Evolutionary conservation across 2,113 vertebrate species (phyloP), one percentile per base, ranked within the genome.

Genomic region (Lanius ludovicianus): DNA sequence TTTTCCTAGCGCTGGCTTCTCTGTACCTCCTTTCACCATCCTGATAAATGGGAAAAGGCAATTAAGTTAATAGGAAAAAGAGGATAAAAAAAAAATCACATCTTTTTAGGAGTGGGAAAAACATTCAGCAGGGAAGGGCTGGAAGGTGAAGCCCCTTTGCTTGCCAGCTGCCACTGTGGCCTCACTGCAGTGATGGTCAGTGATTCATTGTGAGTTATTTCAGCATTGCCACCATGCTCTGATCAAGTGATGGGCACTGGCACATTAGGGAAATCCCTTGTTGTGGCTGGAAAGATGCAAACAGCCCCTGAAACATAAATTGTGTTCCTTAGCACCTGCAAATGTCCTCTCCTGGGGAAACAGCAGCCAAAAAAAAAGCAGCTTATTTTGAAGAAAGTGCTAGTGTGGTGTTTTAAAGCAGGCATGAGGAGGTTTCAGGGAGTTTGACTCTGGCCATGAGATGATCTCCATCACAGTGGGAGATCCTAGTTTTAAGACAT

Each of bases 1-100:
- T 99, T 96, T 98, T 99, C 89, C 99, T 98, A 60, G 99, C 99
- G 3, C 98, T 98, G 84, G 99, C 99, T 96, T 99, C 99, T 90
- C 98, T 98, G 97, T 99, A 99, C 27, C 99, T 98, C 79, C 99
- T 98, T 93, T 98, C 98, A 17, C 99, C 99, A 37, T 99, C 99
- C 99, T 99, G 91, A 79, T 20, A 69, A 93, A 93, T 4, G 23
- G 62, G 82, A 64, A 83, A 65, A 46, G 46, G 31, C 21, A 27
- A 17, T 64, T 11, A 37, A 27, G 44, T 62, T 76, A 74, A 69
- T 15, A 59, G 49, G 46, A 79, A 76, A 79, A 77, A 17, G 41
- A 55, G 8, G 23, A 24, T 65, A 0, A 3, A 10, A 28, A n/a
- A 24, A 3, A 20, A 35, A 3, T 15, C 25, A 35, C 1, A 0